Evolutionary conservation across 2,113 vertebrate species (phyloP).

Genomic region (Laticauda colubrina): DNA sequence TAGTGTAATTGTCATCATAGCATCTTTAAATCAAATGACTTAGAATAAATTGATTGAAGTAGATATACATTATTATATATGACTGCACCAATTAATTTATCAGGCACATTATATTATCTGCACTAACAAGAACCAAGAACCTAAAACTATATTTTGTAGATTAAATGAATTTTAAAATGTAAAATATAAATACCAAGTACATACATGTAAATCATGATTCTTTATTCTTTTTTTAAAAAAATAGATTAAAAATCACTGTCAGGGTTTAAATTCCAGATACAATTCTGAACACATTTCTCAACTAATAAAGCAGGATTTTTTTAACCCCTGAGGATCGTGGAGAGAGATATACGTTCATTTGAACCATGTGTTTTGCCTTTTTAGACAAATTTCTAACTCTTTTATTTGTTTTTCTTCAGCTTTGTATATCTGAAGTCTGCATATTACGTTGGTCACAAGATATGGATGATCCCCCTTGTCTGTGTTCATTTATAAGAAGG

Average conservation of each 20-base stretch:
- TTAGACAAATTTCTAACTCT: not conserved
- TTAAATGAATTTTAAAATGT: not conserved
- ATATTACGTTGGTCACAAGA: not conserved
- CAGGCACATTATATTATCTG: not conserved
- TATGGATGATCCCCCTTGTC: not conserved
- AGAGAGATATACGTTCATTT: not conserved
- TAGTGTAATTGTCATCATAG: slow-evolving; percentile 2
- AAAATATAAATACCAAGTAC: not conserved
- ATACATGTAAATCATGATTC: not conserved
- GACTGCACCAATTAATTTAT: not conserved
- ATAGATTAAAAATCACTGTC: not conserved
- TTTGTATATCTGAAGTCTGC: not conserved
- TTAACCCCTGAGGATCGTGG: not conserved
- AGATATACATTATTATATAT: not conserved
- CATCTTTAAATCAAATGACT: slow-evolving; percentile 11
- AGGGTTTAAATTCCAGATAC: not conserved
- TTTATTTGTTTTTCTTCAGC: not conserved
- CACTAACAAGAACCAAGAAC: not conserved
- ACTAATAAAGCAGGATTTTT: not conserved
- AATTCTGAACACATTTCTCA: not conserved
- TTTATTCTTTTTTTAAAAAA: not conserved
- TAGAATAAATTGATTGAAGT: not conserved
- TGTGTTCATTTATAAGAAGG: not conserved
- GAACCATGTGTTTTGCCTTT: not conserved
- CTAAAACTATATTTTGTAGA: not conserved